Evolutionary conservation across 2,797 vertebrate species (phyloP).

Genomic region (Staurois parvus): DNA sequence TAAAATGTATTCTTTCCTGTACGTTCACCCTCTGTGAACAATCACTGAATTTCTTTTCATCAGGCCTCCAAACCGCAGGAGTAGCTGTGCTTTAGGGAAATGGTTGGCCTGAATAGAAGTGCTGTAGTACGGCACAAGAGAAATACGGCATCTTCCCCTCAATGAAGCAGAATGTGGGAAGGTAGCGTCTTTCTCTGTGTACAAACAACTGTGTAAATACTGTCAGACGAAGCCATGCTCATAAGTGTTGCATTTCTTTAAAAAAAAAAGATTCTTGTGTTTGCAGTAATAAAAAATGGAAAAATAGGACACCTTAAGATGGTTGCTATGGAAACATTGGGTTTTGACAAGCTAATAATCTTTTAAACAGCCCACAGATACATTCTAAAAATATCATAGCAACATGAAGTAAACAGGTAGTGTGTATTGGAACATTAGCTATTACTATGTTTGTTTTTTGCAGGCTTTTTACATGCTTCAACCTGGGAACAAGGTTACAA

Average conservation of each 20-base stretch:
- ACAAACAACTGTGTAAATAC: no score
- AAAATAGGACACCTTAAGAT: constrained; percentile 21
- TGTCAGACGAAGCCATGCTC: no score
- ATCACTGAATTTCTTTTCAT: no score
- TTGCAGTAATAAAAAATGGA: constrained; percentile 2
- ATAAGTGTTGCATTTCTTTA: no score
- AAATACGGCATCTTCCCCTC: not conserved
- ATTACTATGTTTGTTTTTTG: constrained; percentile 6
- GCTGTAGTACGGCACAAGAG: no score
- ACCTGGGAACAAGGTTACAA: not conserved
- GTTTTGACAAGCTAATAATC: constrained; percentile 57
- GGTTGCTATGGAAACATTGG: constrained; percentile 51
- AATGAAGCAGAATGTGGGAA: not conserved
- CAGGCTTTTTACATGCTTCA: not conserved
- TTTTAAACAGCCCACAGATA: constrained; percentile 49
- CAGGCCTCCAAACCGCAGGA: no score
- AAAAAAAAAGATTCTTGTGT: no score
- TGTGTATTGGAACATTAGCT: not conserved
- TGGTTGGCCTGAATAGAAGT: no score
- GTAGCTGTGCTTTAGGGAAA: no score
- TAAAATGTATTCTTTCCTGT: no score
- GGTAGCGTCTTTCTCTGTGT: no score
- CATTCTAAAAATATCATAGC: constrained; percentile 43
- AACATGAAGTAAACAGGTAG: constrained; percentile 43
- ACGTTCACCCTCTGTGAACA: no score